phyloP scores from a whole-genome alignment of 2,113 vertebrate species.

The Chaetodon auriga region DNA sequence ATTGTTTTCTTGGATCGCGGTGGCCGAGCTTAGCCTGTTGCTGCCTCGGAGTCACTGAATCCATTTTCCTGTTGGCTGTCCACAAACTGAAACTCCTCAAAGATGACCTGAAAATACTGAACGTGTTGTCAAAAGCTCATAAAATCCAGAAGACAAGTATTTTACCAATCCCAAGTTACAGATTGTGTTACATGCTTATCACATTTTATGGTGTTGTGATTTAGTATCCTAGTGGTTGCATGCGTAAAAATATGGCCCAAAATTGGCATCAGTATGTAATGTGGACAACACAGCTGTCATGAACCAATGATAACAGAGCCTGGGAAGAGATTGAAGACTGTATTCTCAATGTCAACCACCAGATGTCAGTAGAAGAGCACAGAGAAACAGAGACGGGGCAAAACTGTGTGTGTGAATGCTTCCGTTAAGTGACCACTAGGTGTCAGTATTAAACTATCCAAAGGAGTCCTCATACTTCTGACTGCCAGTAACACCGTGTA shows the following conservation, averaged over 20 bases:
- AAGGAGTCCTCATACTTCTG: not conserved
- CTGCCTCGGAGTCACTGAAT: not conserved
- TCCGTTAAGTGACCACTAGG: constrained; percentile 63
- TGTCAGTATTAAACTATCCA: constrained; percentile 66
- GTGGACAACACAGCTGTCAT: not conserved
- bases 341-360: constrained; percentile 64
- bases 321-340: constrained; percentile 18
- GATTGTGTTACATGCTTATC: not conserved
- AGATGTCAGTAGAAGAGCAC: constrained; percentile 70
- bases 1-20: constrained; percentile 47
- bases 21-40: constrained; percentile 16
- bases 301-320: too few relatives aligned
- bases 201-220: not conserved
- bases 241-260: not conserved
- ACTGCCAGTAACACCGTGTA: not conserved
- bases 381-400: not conserved
- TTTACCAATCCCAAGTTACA: not conserved
- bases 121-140: not conserved
- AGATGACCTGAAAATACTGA: constrained; percentile 9
- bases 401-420: not conserved
- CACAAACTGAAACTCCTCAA: not conserved
- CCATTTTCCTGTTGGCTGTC: constrained; percentile 5
- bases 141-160: not conserved
- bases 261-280: not conserved
- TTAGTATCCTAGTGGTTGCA: not conserved